A percentile compares a stretch with the other conserved stretches of the same genome.
Evolutionary conservation across 1,140 invertebrate species (phyloP).

Genomic region (Drosophila bifasciata): DNA sequence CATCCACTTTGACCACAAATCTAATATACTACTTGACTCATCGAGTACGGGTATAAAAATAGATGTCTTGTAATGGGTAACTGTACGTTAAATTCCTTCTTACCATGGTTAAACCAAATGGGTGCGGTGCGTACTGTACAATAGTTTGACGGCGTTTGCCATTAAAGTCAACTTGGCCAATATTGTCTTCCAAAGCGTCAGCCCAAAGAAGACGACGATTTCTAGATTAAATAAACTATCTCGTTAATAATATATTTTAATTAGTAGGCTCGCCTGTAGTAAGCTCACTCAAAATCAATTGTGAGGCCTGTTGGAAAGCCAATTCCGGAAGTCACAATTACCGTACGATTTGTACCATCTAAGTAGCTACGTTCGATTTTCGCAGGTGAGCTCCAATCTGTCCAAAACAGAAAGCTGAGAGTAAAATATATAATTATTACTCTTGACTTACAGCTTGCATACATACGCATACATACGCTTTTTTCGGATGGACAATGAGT

Average conservation of each 20-base stretch:
- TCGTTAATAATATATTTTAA: not conserved
- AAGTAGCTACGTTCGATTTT: conserved; percentile 93
- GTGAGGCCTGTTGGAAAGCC: conserved; percentile 96
- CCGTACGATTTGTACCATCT: conserved; percentile 91
- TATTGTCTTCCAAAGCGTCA: conserved; percentile 94
- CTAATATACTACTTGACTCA: no score
- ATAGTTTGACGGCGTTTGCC: conserved; percentile 91
- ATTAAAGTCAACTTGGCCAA: conserved; percentile 94
- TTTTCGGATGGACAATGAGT: conserved; percentile 90
- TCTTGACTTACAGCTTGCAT: not conserved
- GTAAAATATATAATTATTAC: not conserved
- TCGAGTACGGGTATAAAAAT: no score
- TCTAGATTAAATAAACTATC: conserved; percentile 32
- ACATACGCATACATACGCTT: conserved; percentile 86
- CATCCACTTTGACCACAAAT: no score
- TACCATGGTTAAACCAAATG: conserved; percentile 89
- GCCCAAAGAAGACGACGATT: conserved; percentile 88
- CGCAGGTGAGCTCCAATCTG: conserved; percentile 93
- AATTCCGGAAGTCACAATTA: conserved; percentile 91
- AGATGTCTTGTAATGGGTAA: not conserved
- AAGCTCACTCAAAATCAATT: conserved; percentile 90
- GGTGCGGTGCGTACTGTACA: conserved; percentile 89
- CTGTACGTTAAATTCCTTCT: not conserved
- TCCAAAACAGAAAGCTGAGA: conserved; percentile 93
- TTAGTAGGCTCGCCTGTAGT: no score